phyloP scores from a whole-genome alignment of 2,888 invertebrate species.

The Polyommatus icarus region DNA sequence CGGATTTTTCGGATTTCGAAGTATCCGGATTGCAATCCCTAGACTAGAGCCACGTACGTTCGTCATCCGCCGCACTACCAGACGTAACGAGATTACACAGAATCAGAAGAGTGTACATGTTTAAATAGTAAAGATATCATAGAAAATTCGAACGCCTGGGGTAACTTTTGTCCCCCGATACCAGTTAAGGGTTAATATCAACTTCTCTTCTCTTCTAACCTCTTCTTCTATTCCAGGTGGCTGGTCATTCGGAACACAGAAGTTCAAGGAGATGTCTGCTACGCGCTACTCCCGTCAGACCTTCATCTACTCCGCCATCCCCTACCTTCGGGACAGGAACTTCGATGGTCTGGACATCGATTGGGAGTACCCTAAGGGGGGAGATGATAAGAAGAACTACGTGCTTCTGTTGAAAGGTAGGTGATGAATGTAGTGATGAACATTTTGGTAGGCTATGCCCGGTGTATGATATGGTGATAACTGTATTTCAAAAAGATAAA shows the following conservation, averaged over 20 bases:
- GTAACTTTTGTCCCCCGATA: too few relatives aligned
- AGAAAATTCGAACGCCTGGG: too few relatives aligned
- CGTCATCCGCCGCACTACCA: too few relatives aligned
- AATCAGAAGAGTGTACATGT: too few relatives aligned
- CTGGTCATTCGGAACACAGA: conserved; percentile 98
- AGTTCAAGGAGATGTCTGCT: conserved; percentile 95
- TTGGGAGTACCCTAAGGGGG: conserved; percentile 96
- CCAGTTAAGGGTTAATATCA: too few relatives aligned
- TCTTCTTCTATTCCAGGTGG: conserved; percentile 82
- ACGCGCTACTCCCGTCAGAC: conserved; percentile 93
- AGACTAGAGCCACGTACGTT: too few relatives aligned
- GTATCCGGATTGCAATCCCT: too few relatives aligned
- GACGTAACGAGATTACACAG: too few relatives aligned
- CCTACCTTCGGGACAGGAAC: conserved; percentile 90
- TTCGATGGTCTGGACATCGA: conserved; percentile 95
- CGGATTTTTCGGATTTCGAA: too few relatives aligned
- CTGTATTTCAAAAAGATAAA: too few relatives aligned
- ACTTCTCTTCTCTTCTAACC: neutral
- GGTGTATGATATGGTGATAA: too few relatives aligned
- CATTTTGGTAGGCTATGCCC: neutral
- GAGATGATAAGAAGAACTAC: conserved; percentile 95
- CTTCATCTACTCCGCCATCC: conserved; percentile 96
- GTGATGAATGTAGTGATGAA: conserved; percentile 37
- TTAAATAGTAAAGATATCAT: too few relatives aligned
- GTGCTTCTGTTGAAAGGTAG: conserved; percentile 93